Conservation (phyloP, 2,113 vertebrate genomes). For the Pachycephala philippinensis region DNA sequence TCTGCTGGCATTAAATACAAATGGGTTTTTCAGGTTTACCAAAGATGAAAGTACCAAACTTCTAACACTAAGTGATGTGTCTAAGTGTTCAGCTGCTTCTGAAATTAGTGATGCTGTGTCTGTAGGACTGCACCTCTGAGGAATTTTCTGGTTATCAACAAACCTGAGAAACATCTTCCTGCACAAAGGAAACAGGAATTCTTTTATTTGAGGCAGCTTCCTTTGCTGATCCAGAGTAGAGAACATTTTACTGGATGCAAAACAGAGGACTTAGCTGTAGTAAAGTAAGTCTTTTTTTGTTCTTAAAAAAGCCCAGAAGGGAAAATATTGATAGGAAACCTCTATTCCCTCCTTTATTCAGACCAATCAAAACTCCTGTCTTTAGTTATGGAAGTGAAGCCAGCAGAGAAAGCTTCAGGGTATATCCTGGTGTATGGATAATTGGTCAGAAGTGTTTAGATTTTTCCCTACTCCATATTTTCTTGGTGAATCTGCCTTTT, state of each 20-base stretch:
- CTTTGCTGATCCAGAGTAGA: neutral
- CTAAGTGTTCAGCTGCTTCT: neutral
- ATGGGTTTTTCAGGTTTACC: neutral
- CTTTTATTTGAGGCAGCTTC: neutral
- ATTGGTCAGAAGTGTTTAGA: neutral
- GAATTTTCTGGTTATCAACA: neutral
- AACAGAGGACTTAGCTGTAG: neutral
- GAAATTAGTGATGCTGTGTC: neutral
- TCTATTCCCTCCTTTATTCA: neutral
- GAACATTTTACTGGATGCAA: neutral
- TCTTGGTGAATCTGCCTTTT: neutral
- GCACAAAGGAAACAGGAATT: neutral
- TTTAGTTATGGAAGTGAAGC: neutral
- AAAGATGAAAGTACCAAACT: neutral
- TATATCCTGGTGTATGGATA: neutral
- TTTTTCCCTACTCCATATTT: neutral
- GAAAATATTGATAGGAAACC: neutral
- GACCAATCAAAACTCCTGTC: neutral
- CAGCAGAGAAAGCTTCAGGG: neutral
- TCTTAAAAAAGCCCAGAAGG: neutral
- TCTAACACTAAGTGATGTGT: neutral
- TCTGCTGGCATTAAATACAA: neutral
- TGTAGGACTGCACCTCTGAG: neutral
- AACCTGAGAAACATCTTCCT: neutral
- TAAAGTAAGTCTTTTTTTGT: neutral